A percentile compares a stretch with the other conserved stretches of the same genome.
Evolutionary conservation across 2,888 invertebrate species (phyloP).

Genomic region (Dexiosoma caninum): DNA sequence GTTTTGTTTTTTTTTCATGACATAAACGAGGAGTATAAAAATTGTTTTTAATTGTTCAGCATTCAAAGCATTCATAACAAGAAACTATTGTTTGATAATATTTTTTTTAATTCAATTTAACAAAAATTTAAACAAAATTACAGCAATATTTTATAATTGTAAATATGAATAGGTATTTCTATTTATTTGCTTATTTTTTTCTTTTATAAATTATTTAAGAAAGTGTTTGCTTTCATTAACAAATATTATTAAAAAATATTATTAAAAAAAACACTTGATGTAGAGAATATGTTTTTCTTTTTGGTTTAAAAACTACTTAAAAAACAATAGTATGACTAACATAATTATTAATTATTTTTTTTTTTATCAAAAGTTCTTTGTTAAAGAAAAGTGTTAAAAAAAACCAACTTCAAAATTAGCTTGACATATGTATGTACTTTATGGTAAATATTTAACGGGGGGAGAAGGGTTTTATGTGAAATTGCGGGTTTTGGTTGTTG

Average conservation of each 20-base stretch:
- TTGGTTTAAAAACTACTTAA: slow-evolving; percentile 26
- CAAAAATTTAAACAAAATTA: slow-evolving; percentile 42
- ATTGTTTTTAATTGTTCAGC: slow-evolving; percentile 55
- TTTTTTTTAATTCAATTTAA: slow-evolving; percentile 21
- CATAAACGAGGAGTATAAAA: slow-evolving; percentile 61
- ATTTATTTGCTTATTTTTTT: background rate
- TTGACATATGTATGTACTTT: too few relatives aligned
- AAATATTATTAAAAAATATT: slow-evolving; percentile 23
- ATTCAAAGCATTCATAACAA: slow-evolving; percentile 66
- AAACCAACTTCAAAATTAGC: slow-evolving; percentile 65
- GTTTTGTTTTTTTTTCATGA: slow-evolving; percentile 30
- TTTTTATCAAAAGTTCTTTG: slow-evolving; percentile 19
- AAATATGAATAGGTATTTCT: background rate
- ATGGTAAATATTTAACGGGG: slow-evolving; percentile 64
- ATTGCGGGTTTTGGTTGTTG: slow-evolving; percentile 61
- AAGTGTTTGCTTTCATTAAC: background rate
- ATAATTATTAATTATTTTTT: background rate
- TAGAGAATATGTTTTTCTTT: slow-evolving; percentile 1
- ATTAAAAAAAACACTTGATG: slow-evolving; percentile 41
- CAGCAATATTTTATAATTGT: slow-evolving; percentile 28
- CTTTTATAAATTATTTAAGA: slow-evolving; percentile 48
- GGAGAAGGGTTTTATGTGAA: slow-evolving; percentile 56
- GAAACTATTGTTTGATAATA: slow-evolving; percentile 44
- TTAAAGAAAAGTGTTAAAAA: slow-evolving; percentile 60
- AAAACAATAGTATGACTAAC: slow-evolving; percentile 21